These are phyloP conservation scores for Theropithecus gelada DNA, from an alignment of 2,113 vertebrate genomes.

Conservation along the genomic window DNA sequence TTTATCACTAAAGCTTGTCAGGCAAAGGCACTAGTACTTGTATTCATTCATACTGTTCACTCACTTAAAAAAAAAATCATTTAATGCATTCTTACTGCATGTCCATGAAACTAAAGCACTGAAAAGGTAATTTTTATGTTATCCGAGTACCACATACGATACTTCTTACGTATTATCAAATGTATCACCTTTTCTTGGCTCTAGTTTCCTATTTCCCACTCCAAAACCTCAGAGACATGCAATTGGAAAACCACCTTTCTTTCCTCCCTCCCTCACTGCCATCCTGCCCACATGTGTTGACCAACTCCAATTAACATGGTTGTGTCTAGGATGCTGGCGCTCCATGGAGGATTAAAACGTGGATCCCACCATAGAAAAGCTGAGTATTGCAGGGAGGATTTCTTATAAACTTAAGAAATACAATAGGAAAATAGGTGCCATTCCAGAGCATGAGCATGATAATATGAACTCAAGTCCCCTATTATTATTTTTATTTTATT, in stretches of 20 bases:
- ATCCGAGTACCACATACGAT: background rate
- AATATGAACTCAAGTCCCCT: background rate
- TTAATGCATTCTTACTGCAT: background rate
- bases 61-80: background rate
- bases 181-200: background rate
- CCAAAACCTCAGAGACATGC: background rate
- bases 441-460: background rate
- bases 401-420: background rate
- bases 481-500: too few species aligned
- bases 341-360: background rate
- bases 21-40: background rate
- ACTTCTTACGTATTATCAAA: background rate
- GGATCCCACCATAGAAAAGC: background rate
- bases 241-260: background rate
- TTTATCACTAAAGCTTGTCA: background rate
- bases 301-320: background rate
- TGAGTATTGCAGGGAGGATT: background rate
- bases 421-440: background rate
- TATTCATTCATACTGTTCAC: background rate
- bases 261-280: background rate
- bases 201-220: background rate
- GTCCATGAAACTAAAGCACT: background rate
- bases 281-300: background rate
- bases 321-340: background rate
- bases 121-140: background rate